A percentile compares a stretch with the other conserved stretches of the same genome.
phyloP scores from a whole-genome alignment of 2,113 vertebrate genomes.

The Anhinga anhinga region DNA sequence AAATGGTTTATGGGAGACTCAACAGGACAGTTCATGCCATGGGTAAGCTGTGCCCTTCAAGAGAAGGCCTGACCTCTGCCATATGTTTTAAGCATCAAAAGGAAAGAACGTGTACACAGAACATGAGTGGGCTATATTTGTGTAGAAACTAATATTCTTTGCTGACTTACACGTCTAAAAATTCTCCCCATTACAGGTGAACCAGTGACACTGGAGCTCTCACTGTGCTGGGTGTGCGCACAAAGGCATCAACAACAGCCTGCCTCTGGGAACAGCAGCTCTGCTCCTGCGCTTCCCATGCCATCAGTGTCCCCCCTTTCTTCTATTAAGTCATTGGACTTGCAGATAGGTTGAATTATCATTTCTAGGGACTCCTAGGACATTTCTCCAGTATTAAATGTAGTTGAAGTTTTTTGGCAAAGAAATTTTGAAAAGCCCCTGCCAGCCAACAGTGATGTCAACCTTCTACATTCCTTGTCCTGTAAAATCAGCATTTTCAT shows the following conservation, averaged over 20 bases:
- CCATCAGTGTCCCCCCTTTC: background rate
- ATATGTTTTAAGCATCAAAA: background rate
- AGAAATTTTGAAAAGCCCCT: background rate
- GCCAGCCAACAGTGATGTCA: background rate
- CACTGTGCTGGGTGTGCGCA: background rate
- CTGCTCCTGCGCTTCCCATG: background rate
- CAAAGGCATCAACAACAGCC: background rate
- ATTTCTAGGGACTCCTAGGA: background rate
- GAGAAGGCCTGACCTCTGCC: background rate
- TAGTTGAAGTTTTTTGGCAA: background rate
- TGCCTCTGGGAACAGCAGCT: accelerated
- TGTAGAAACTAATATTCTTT: background rate
- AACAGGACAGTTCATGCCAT: background rate
- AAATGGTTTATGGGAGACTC: background rate
- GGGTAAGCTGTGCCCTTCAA: background rate
- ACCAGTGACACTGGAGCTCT: background rate
- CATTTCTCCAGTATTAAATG: background rate
- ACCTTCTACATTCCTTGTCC: background rate
- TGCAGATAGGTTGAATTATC: background rate
- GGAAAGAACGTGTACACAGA: background rate
- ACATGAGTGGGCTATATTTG: background rate
- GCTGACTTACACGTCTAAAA: background rate
- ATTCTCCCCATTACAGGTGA: background rate
- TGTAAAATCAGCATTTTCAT: background rate
- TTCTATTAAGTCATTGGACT: background rate